Conservation (phyloP, 2,797 vertebrate genomes). For the Gymnopithys bicolor region DNA sequence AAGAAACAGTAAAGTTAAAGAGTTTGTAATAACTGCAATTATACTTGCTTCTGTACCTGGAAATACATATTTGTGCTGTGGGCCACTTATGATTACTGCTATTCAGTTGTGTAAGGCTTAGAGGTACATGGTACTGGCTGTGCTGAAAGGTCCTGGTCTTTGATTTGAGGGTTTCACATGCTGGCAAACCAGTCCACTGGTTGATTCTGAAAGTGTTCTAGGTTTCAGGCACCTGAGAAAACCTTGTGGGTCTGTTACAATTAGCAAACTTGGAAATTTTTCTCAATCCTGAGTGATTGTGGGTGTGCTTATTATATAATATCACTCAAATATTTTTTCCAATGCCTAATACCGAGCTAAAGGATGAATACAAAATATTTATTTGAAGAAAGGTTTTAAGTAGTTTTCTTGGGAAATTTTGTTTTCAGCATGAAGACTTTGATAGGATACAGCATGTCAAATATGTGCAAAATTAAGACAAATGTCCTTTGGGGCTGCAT, state of each 20-base stretch:
- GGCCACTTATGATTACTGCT: background rate
- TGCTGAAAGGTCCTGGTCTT: background rate
- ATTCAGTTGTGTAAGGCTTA: background rate
- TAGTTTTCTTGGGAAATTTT: background rate
- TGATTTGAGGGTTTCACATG: background rate
- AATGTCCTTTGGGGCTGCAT: background rate
- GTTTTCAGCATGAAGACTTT: background rate
- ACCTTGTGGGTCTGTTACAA: background rate
- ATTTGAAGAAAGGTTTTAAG: background rate
- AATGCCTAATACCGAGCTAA: background rate
- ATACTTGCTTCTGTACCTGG: background rate
- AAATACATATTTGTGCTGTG: background rate
- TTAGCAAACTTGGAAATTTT: background rate
- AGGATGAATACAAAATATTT: background rate
- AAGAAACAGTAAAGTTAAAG: background rate
- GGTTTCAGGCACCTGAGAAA: background rate
- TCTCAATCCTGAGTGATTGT: background rate
- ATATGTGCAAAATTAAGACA: background rate
- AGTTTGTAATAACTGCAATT: fast-evolving
- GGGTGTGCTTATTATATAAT: background rate
- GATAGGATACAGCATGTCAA: background rate
- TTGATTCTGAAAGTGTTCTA: background rate
- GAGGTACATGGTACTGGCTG: background rate
- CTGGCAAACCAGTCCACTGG: background rate
- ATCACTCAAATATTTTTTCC: background rate